Conservation (phyloP, 2,797 vertebrate genomes). For the Scolopax bukidnonensis region DNA sequence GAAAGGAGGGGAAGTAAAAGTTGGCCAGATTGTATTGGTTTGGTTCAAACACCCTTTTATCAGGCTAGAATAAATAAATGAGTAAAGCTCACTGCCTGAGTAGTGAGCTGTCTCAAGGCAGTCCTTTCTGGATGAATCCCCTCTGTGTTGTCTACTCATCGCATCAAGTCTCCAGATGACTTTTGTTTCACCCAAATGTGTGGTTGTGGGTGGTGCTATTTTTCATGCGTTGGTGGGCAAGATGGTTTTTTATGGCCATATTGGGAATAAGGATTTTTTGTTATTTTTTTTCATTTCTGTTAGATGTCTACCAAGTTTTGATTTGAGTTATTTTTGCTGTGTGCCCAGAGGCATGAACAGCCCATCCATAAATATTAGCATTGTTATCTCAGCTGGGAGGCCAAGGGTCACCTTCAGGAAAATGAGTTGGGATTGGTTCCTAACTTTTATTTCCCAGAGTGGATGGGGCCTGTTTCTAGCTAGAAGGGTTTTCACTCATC, state of each 20-base stretch:
- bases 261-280: not conserved
- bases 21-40: not conserved
- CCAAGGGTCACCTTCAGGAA: slow-evolving; percentile 57
- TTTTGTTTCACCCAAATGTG: not conserved
- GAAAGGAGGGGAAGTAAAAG: not conserved
- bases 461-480: slow-evolving; percentile 9
- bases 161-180: not conserved
- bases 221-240: not conserved
- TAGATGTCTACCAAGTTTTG: slow-evolving; percentile 41
- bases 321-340: slow-evolving; percentile 55
- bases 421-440: slow-evolving; percentile 46
- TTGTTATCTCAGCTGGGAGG: slow-evolving; percentile 69
- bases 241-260: not conserved
- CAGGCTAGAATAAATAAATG: not conserved
- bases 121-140: not conserved
- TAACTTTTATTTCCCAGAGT: slow-evolving; percentile 53
- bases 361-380: slow-evolving; percentile 58
- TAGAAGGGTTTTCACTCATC: slow-evolving; percentile 31
- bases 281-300: not conserved
- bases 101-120: not conserved
- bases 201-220: not conserved
- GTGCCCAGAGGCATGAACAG: slow-evolving; percentile 50
- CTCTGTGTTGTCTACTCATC: not conserved
- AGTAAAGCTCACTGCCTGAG: not conserved
- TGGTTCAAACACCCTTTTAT: not conserved